Percentiles rank a stretch among this genome's conserved stretches.
Conservation (phyloP, 2,113 vertebrate species). For the Leucopsar rothschildi region DNA sequence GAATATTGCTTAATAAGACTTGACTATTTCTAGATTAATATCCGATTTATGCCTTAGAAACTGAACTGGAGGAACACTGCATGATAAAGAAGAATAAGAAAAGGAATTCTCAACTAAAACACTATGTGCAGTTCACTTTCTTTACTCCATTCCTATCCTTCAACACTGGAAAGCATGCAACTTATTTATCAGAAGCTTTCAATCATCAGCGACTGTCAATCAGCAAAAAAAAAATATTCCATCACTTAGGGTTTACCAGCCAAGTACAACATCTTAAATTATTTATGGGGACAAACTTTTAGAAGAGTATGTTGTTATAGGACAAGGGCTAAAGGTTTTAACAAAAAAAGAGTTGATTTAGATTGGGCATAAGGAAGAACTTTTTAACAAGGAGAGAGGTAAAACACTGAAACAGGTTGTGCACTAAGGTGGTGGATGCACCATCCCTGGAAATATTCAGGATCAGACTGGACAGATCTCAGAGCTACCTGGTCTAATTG, state of each 20-base stretch:
- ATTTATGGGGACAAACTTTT: not conserved
- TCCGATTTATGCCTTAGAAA: not conserved
- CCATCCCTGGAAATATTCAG: not conserved
- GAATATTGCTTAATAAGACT: not conserved
- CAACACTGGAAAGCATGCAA: not conserved
- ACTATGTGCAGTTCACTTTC: not conserved
- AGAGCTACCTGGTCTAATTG: not conserved
- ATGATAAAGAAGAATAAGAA: not conserved
- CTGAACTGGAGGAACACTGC: not conserved
- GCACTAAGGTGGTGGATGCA: not conserved
- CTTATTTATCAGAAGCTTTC: not conserved
- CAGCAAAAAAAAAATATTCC: not conserved
- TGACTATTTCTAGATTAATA: not conserved
- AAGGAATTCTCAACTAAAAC: not conserved
- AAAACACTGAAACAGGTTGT: not conserved
- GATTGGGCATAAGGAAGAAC: not conserved
- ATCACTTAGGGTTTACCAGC: not conserved
- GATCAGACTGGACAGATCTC: not conserved
- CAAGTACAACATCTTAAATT: not conserved
- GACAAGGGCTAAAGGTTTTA: not conserved
- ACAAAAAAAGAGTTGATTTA: not conserved
- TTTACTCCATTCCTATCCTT: not conserved
- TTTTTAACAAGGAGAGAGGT: not conserved
- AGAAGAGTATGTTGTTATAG: not conserved
- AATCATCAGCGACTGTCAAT: not conserved